Percentiles rank a stretch among this genome's conserved stretches.
Evolutionary conservation across 2,113 vertebrate species (phyloP).

Genomic region (Nettapus auritus): DNA sequence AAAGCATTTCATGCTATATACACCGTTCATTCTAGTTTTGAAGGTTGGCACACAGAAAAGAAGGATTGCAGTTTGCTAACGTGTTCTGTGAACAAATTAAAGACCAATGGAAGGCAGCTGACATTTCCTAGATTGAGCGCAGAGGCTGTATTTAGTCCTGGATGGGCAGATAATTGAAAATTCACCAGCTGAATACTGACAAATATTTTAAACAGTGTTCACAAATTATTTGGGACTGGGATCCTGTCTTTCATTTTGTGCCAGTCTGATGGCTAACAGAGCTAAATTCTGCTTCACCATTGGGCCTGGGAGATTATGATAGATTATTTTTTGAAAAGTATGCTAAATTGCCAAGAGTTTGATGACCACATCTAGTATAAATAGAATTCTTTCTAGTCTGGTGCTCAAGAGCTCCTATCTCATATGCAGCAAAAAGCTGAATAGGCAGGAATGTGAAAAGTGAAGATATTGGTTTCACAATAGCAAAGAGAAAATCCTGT

Average conservation of each 20-base stretch:
- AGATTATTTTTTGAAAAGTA: background rate
- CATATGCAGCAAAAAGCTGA: background rate
- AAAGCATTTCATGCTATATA: background rate
- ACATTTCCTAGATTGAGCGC: background rate
- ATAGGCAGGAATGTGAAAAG: background rate
- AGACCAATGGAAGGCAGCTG: background rate
- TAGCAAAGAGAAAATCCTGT: background rate
- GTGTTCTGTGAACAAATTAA: background rate
- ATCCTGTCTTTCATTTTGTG: background rate
- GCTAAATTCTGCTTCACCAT: background rate
- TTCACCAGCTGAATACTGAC: background rate
- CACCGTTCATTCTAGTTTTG: background rate
- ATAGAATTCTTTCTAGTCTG: background rate
- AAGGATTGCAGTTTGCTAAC: background rate
- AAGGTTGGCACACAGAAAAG: background rate
- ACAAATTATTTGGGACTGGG: background rate
- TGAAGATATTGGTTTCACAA: background rate
- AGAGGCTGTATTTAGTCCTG: background rate
- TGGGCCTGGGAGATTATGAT: background rate
- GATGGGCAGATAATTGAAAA: background rate
- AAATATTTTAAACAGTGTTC: background rate
- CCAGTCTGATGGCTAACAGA: background rate
- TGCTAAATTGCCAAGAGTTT: background rate
- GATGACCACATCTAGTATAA: constrained; percentile 5
- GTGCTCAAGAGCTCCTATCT: background rate